These are phyloP conservation scores for Monopis laevigella DNA, from an alignment of 2,888 invertebrate species.

Conservation along the genomic window DNA sequence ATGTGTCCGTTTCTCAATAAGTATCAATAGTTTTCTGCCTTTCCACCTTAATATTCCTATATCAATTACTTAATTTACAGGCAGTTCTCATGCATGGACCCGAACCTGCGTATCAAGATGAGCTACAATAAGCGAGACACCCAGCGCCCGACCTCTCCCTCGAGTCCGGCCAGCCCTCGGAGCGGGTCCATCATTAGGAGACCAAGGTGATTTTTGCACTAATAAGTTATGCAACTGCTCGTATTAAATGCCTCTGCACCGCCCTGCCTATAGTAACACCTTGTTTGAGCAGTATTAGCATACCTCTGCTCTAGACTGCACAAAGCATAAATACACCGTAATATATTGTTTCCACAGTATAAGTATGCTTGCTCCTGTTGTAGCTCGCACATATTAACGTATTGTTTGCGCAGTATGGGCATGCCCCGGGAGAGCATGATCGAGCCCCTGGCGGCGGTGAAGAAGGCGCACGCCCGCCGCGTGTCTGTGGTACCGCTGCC, in stretches of 20 bases:
- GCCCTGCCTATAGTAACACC: too few species aligned
- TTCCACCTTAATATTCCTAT: not conserved
- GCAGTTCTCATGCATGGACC: slow-evolving; percentile 62
- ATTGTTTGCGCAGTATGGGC: slow-evolving; percentile 4
- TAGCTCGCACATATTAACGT: too few species aligned
- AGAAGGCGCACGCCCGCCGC: slow-evolving; percentile 46
- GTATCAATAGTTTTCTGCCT: too few species aligned
- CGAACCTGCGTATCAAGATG: slow-evolving; percentile 66
- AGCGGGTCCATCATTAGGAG: slow-evolving; percentile 22
- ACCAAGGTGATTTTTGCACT: slow-evolving; percentile 30
- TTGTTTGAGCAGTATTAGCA: too few species aligned
- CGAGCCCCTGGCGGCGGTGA: slow-evolving; percentile 32
- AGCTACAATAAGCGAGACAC: slow-evolving; percentile 49
- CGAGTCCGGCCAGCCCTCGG: slow-evolving; percentile 6
- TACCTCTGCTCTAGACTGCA: too few species aligned
- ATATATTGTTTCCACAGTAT: too few species aligned
- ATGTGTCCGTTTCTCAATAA: too few species aligned
- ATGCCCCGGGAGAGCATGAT: slow-evolving; percentile 20
- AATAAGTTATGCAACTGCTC: too few species aligned
- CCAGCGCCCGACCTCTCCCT: slow-evolving; percentile 18
- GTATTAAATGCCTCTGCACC: too few species aligned
- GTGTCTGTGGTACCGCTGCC: slow-evolving; percentile 43
- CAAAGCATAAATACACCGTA: too few species aligned
- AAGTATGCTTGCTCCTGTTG: too few species aligned
- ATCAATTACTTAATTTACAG: slow-evolving; percentile 27